Evolutionary conservation across 2,113 vertebrate genomes (phyloP).

Genomic region (Romanogobio albipinnatus): DNA sequence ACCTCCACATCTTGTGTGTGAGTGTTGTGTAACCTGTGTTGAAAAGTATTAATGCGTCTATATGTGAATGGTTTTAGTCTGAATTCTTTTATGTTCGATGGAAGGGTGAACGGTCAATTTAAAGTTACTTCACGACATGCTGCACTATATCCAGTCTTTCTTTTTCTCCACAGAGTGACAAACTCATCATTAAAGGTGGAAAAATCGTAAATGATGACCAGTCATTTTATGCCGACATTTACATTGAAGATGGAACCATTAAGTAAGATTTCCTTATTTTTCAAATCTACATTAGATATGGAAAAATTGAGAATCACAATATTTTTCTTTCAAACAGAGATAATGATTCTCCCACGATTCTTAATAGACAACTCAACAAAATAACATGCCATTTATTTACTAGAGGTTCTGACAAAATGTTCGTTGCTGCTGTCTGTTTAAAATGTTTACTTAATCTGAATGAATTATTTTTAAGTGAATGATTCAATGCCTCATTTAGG

Average conservation of each 20-base stretch:
- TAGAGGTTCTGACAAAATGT: too few relatives aligned
- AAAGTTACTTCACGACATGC: neutral
- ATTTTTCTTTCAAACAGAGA: too few relatives aligned
- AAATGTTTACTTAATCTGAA: too few relatives aligned
- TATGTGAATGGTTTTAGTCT: neutral
- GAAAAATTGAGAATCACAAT: too few relatives aligned
- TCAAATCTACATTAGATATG: neutral
- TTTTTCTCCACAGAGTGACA: slow-evolving; percentile 78
- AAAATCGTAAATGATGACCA: slow-evolving; percentile 95
- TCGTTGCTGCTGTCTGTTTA: too few relatives aligned
- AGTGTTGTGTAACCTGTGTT: neutral
- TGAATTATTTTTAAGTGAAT: too few relatives aligned
- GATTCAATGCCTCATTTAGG: too few relatives aligned
- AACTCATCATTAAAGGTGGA: slow-evolving; percentile 89
- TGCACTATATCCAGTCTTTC: neutral
- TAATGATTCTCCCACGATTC: too few relatives aligned
- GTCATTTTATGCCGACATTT: slow-evolving; percentile 91
- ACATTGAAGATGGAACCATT: slow-evolving; percentile 90
- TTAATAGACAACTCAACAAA: too few relatives aligned
- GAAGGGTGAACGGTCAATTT: neutral
- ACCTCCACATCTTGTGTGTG: neutral
- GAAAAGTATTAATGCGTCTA: neutral
- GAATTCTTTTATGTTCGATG: neutral
- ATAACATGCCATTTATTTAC: too few relatives aligned
- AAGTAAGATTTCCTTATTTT: slow-evolving; percentile 78